Base-by-base conservation (phyloP, 2,797 vertebrate genomes). In the Danio tinwini region DNA sequence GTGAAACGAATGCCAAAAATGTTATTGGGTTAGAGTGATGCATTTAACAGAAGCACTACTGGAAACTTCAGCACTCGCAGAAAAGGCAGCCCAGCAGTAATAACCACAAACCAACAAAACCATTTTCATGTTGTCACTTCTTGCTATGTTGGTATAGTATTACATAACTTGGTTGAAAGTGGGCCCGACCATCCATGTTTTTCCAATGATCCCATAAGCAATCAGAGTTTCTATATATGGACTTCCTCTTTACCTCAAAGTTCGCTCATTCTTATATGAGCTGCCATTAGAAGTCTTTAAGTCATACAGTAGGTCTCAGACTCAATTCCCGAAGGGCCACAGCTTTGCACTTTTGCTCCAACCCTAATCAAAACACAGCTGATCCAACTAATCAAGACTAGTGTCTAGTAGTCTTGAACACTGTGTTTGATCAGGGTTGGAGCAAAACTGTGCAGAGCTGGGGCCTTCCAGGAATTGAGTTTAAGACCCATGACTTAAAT, bases 31-130 rank as follows among this genome's bases (percentile, higher is more conserved):
- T 40, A 79, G 42, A 56, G 52, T 77, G 82, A 83, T 29, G 84
- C 72, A 77, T 50, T 80, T 69, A 37, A 79, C 59, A 77, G 40
- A 63, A 71, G 44, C 49, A 63, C 42, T 56, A 75, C 77, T 13
- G 82, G 72, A 86, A 84, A 79, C 70, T 82, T 91, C 82, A 86
- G 50, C 82, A 69, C 91, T 91, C 89, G 87, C 85, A 82, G 62
- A 78, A 82, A 29, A 80, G 67, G 47, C 17, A 55, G 67, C 49
- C 63, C 84, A 89, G 52, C 1, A 12, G 62, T 29, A 29, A 55
- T 55, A n/a, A 75, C 19, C 58, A 78, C 5, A 61, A 47, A 45
- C 80, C 74, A 0, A 13, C 37, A 69, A 82, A 83, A 85, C 62
- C 37, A 81, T 81, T 71, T 45, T 63, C n/a, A 78, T 29, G 11